Evolutionary conservation across 53 echinoderm and acorn worm genomes (phyloP).

Genomic region (Echinarachnius parma): DNA sequence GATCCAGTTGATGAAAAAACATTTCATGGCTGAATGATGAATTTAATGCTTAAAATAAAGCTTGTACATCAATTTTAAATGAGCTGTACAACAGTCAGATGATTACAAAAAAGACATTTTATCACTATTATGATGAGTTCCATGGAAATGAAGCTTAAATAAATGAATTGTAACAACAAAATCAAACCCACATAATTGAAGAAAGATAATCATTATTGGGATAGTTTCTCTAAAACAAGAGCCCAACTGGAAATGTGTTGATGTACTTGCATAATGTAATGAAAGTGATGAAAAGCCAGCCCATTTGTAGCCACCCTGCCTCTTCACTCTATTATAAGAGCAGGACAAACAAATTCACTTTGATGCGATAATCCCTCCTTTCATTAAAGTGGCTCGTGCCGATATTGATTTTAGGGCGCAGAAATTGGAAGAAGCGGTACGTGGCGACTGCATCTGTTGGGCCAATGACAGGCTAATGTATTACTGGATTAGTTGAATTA

Average conservation of each 20-base stretch:
- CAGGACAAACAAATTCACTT: conserved; percentile 17
- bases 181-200: neutral
- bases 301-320: conserved; percentile 15
- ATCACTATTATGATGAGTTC: too few relatives aligned
- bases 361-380: conserved; percentile 26
- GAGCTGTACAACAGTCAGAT: too few relatives aligned
- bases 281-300: conserved; percentile 9
- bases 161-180: too few relatives aligned
- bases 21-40: too few relatives aligned
- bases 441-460: conserved; percentile 31
- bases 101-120: too few relatives aligned
- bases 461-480: neutral
- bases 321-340: too few relatives aligned
- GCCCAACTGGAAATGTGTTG: neutral
- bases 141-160: too few relatives aligned
- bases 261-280: too few relatives aligned
- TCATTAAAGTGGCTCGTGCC: conserved; percentile 31
- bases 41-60: too few relatives aligned
- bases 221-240: neutral
- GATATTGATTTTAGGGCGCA: conserved; percentile 38
- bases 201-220: neutral
- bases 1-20: too few relatives aligned
- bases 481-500: neutral
- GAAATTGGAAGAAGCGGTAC: neutral
- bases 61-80: too few relatives aligned